Conservation (phyloP, 1,140 invertebrate genomes). For the Melitaea cinxia region DNA sequence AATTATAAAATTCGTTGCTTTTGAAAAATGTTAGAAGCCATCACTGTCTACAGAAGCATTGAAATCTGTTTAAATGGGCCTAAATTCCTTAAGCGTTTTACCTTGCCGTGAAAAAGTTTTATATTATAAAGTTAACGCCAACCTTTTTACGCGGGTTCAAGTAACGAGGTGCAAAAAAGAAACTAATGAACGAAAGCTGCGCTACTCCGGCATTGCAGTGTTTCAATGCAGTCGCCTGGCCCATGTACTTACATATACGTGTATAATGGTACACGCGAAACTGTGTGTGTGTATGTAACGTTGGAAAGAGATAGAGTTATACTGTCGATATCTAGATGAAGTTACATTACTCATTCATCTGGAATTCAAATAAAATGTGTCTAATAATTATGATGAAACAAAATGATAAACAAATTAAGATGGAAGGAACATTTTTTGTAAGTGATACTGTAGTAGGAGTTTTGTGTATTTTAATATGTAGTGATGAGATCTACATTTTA, state of each 20-base stretch:
- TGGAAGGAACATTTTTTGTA: too few relatives aligned
- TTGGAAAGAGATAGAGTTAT: conserved; percentile 9
- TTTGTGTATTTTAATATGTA: too few relatives aligned
- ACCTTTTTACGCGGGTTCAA: conserved; percentile 41
- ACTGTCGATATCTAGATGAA: neutral
- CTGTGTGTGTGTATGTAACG: conserved; percentile 2
- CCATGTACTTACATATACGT: conserved; percentile 29
- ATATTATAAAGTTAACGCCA: conserved; percentile 41
- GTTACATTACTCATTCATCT: conserved; percentile 1
- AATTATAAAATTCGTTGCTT: neutral
- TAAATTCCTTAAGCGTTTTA: conserved; percentile 13
- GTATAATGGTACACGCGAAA: conserved; percentile 6
- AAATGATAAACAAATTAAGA: too few relatives aligned
- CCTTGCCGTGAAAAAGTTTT: conserved; percentile 16
- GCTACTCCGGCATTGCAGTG: conserved; percentile 47
- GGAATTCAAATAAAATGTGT: neutral
- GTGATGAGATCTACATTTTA: too few relatives aligned
- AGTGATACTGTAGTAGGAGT: too few relatives aligned
- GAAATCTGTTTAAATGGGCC: neutral
- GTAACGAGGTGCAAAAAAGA: conserved; percentile 40
- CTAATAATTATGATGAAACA: neutral
- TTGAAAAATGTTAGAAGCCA: neutral
- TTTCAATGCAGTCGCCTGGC: conserved; percentile 44
- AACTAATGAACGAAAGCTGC: conserved; percentile 42
- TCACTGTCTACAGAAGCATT: neutral